A percentile compares a stretch with the other conserved stretches of the same genome.
phyloP scores from a whole-genome alignment of 2,888 invertebrate genomes.

The Hipparchia semele region DNA sequence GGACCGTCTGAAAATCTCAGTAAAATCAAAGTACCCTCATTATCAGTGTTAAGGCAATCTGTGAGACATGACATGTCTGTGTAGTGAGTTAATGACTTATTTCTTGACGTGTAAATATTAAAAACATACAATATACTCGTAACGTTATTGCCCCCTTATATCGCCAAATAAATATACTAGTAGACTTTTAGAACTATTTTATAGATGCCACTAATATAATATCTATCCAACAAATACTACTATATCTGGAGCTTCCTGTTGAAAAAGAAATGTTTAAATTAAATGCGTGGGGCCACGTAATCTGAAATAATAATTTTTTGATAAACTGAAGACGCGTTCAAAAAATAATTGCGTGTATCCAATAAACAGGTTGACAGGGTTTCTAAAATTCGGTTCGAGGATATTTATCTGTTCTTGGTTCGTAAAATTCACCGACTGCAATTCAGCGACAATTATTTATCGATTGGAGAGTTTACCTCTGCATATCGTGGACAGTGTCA shows the following conservation, averaged over 20 bases:
- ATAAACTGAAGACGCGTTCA: conserved; percentile 6
- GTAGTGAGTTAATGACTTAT: not conserved
- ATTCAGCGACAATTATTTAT: not conserved
- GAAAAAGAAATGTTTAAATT: conserved; percentile 23
- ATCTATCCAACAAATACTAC: conserved; percentile 28
- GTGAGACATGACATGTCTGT: not conserved
- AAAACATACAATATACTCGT: not conserved
- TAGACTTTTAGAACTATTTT: conserved; percentile 45
- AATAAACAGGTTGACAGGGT: conserved; percentile 69
- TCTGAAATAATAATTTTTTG: conserved; percentile 34
- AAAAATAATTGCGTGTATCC: conserved; percentile 17
- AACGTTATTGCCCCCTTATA: conserved; percentile 42
- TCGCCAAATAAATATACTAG: conserved; percentile 48
- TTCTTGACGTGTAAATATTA: conserved; percentile 16
- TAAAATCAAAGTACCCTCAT: no score
- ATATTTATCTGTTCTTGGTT: not conserved
- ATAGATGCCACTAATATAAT: conserved; percentile 23
- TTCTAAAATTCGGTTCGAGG: conserved; percentile 54
- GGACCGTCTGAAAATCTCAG: no score
- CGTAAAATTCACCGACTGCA: not conserved
- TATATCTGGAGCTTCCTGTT: conserved; percentile 32
- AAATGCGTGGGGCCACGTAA: conserved; percentile 43
- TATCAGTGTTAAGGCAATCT: no score
- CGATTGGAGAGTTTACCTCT: not conserved
- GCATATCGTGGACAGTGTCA: no score